These are phyloP conservation scores for Misgurnus anguillicaudatus DNA, from an alignment of 2,113 vertebrate genomes.

Conservation along the genomic window DNA sequence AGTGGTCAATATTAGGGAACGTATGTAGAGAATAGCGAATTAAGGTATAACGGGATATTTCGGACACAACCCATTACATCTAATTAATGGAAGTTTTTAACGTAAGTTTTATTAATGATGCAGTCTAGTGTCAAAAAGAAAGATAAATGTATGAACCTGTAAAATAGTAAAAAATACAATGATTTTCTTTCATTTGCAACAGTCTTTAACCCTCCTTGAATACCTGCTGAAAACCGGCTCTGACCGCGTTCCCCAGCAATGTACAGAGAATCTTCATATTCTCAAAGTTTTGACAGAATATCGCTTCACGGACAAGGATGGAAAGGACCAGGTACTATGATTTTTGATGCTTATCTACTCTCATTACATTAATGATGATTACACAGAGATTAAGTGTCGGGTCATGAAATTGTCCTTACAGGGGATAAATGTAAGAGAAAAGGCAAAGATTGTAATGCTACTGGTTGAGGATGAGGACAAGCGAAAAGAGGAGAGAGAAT, in stretches of 20 bases:
- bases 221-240: constrained; percentile 90
- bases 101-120: too few relatives aligned
- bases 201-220: constrained; percentile 89
- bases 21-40: too few relatives aligned
- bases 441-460: constrained; percentile 86
- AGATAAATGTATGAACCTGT: too few relatives aligned
- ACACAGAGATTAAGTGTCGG: neutral
- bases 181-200: neutral
- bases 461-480: constrained; percentile 87
- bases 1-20: too few relatives aligned
- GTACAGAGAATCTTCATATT: constrained; percentile 86
- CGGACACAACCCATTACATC: too few relatives aligned
- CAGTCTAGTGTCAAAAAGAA: too few relatives aligned
- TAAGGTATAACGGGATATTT: too few relatives aligned
- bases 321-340: constrained; percentile 83
- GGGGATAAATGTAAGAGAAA: constrained; percentile 87
- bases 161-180: too few relatives aligned
- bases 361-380: neutral
- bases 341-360: neutral
- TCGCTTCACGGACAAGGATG: constrained; percentile 86
- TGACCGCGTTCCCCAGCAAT: constrained; percentile 85
- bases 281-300: constrained; percentile 89
- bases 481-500: constrained; percentile 84
- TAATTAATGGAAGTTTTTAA: too few relatives aligned
- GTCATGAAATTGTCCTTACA: constrained; percentile 42